A percentile compares a stretch with the other conserved stretches of the same genome.
Conservation (phyloP, 2,797 vertebrate species). For the Neosalanx taihuensis region DNA sequence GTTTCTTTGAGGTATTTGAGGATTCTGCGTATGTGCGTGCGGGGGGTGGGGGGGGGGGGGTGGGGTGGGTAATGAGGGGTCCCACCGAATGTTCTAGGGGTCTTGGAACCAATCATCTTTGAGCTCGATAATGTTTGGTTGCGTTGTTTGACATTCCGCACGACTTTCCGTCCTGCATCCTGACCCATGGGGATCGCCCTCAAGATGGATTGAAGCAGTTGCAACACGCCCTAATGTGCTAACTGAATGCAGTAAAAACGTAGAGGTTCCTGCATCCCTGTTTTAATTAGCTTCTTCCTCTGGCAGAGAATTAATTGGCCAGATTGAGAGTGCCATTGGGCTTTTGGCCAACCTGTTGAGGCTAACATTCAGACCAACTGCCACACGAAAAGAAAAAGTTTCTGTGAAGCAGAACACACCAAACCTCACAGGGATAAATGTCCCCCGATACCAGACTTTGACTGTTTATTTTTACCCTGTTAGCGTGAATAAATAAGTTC, state of each 20-base stretch:
- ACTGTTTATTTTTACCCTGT: background rate
- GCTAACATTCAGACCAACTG: slow-evolving; percentile 20
- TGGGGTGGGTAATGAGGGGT: background rate
- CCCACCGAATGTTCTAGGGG: background rate
- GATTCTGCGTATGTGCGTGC: background rate
- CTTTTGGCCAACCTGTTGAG: slow-evolving; percentile 9
- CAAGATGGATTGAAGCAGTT: slow-evolving; percentile 1
- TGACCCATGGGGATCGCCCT: background rate
- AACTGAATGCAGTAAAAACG: slow-evolving; percentile 9
- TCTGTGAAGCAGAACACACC: background rate
- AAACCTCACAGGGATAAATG: background rate
- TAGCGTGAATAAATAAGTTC: background rate
- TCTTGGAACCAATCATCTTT: slow-evolving; percentile 3
- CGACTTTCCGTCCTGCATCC: background rate
- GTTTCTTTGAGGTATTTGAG: background rate
- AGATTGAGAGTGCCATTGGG: slow-evolving; percentile 14
- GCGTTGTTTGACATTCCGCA: background rate
- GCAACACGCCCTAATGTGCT: slow-evolving; percentile 8
- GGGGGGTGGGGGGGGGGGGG: no score
- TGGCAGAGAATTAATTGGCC: slow-evolving; percentile 25
- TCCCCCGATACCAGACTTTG: background rate
- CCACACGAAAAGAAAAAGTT: slow-evolving; percentile 8
- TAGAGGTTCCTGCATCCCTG: slow-evolving; percentile 15
- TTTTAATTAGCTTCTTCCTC: slow-evolving; percentile 21
- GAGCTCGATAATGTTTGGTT: background rate